A percentile compares a stretch with the other conserved stretches of the same genome.
Evolutionary conservation across 1,140 invertebrate species (phyloP).

Genomic region (Drosophila subpulchrella): DNA sequence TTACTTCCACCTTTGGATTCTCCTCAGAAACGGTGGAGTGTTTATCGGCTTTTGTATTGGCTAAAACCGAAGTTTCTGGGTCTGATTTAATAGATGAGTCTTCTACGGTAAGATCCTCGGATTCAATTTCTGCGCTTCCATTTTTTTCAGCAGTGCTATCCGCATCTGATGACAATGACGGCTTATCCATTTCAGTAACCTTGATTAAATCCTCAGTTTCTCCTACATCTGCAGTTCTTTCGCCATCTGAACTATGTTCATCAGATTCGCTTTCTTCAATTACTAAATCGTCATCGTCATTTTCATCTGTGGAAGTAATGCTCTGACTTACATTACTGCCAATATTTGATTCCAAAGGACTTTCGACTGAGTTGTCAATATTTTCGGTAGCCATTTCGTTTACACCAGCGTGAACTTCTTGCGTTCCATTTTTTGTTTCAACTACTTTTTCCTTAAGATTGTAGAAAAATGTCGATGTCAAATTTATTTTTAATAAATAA

Average conservation of each 20-base stretch:
- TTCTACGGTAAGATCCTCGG: neutral
- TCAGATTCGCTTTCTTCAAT: neutral
- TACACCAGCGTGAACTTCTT: neutral
- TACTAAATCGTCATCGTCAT: neutral
- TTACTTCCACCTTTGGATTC: neutral
- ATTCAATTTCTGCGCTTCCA: neutral
- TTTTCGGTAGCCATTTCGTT: neutral
- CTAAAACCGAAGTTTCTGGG: neutral
- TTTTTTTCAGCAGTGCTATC: neutral
- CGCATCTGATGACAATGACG: neutral
- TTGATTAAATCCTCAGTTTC: neutral
- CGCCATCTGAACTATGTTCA: neutral
- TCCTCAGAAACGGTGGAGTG: neutral
- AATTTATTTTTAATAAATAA: too few relatives aligned
- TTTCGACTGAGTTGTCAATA: neutral
- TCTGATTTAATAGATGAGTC: neutral
- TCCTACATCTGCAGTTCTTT: neutral
- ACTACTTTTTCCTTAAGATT: conserved; percentile 1
- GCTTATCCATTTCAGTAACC: neutral
- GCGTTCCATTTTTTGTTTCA: neutral
- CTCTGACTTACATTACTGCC: neutral
- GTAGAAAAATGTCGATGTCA: neutral
- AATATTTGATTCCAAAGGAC: neutral
- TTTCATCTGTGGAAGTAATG: neutral
- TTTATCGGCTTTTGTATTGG: neutral